phyloP scores from a whole-genome alignment of 2,113 vertebrate species.

The Piaya cayana region DNA sequence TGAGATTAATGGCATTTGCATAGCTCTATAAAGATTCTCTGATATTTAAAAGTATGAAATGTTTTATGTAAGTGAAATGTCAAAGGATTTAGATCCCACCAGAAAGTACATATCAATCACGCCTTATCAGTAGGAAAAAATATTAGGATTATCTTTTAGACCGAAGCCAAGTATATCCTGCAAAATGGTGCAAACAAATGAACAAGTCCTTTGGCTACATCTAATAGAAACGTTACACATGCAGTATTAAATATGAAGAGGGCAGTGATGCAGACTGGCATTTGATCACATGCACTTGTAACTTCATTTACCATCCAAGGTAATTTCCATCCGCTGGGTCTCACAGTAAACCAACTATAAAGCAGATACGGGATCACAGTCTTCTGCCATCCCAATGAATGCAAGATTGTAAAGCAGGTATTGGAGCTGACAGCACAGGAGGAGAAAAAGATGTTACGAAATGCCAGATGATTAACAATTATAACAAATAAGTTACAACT shows the following conservation, averaged over 20 bases:
- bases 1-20: background rate
- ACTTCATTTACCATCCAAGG: background rate
- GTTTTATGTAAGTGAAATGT: background rate
- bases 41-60: background rate
- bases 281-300: background rate
- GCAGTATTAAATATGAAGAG: background rate
- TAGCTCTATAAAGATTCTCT: background rate
- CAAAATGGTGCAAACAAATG: background rate
- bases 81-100: background rate
- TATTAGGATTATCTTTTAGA: background rate
- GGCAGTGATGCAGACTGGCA: background rate
- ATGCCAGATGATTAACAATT: background rate
- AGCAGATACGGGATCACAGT: background rate
- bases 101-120: background rate
- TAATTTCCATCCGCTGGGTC: background rate
- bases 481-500: background rate
- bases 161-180: background rate
- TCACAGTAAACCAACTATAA: background rate
- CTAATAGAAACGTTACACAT: accelerated
- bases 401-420: background rate
- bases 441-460: background rate
- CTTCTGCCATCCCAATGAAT: background rate
- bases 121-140: background rate
- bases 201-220: background rate
- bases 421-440: background rate